Base-by-base conservation (phyloP, 2,888 invertebrate genomes). In the Chamaedrilus cognettii region DNA sequence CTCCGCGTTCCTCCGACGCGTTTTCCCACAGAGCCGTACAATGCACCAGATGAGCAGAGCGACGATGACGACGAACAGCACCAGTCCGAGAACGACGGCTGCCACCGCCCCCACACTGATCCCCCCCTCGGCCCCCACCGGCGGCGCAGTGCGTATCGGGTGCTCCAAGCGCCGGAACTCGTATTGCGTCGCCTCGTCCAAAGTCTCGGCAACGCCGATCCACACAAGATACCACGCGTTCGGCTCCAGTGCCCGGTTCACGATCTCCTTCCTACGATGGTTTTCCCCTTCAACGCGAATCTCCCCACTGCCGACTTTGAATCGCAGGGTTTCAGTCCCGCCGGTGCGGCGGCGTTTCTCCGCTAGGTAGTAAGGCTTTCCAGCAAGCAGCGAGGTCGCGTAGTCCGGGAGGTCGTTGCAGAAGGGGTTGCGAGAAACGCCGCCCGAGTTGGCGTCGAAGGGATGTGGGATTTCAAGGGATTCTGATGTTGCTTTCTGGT, bases 1-100 rank as follows among this genome's bases (percentile, higher is more conserved):
- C 30, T 2, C 7, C 23, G 33, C 42, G 11, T 11, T 2, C 23
- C 0, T 23, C 19, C 1, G 19, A 11, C 30, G 7, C 30, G 23
- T 26, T 30, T 35, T 34, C 11, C 42, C 42, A 26, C 4, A 28
- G n/a, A 19, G 28, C 15, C 28, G 11, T 11, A 42, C 19, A 15
- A 42, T 35, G 34, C 60, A 60, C 0, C 23, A 1, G 42, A 2
- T 23, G 4, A 60, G 1, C 23, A 60, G 49, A 11, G n/a, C 26
- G 7, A 49, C 1, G 23, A 60, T 34, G 26, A 60, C 7, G 3
- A 35, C 2, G 2, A 60, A 2, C n/a, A 60, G 42, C 7, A 60
- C 42, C n/a, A 60, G 1, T n/a, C 11, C 60, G 7, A 60, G 60
- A 42, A 60, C 28, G 0, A 60, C 42, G 7, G 60, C 60, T 35